Percentiles rank a stretch among this genome's conserved stretches.
These are phyloP conservation scores for Calyptomena viridis DNA, from an alignment of 2,113 vertebrate species.

Conservation along the genomic window DNA sequence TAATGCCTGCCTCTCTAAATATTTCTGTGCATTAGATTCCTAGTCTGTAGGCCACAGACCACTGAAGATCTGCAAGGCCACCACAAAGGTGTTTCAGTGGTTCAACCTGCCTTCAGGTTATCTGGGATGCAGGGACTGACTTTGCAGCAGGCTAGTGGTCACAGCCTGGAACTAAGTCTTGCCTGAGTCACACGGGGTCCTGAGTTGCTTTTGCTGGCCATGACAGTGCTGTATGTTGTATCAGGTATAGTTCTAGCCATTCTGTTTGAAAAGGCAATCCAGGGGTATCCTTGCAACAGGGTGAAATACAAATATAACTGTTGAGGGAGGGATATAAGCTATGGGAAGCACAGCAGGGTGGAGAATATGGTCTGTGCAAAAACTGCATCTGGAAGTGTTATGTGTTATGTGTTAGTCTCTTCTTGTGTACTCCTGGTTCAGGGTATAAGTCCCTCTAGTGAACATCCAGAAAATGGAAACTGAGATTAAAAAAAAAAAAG, in stretches of 20 bases:
- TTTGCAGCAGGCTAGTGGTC: background rate
- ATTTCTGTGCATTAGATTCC: background rate
- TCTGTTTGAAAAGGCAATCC: background rate
- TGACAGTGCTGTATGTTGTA: background rate
- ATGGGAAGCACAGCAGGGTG: background rate
- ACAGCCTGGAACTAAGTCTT: background rate
- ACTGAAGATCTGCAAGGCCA: background rate
- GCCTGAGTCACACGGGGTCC: no score
- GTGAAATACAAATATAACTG: background rate
- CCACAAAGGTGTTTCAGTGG: background rate
- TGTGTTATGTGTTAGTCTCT: background rate
- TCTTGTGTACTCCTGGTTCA: background rate
- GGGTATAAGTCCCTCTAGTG: background rate
- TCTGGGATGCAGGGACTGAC: background rate
- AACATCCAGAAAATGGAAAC: background rate
- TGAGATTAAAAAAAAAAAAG: background rate
- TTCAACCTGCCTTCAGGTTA: background rate
- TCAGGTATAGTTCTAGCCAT: background rate
- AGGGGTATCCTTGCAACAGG: background rate
- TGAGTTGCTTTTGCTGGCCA: background rate
- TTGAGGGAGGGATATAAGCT: background rate
- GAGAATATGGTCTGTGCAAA: background rate
- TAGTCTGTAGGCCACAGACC: background rate
- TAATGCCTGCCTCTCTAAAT: background rate
- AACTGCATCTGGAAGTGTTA: background rate